Evolutionary conservation across 2,113 vertebrate genomes (phyloP).

Genomic region (Odontophorus gujanensis): DNA sequence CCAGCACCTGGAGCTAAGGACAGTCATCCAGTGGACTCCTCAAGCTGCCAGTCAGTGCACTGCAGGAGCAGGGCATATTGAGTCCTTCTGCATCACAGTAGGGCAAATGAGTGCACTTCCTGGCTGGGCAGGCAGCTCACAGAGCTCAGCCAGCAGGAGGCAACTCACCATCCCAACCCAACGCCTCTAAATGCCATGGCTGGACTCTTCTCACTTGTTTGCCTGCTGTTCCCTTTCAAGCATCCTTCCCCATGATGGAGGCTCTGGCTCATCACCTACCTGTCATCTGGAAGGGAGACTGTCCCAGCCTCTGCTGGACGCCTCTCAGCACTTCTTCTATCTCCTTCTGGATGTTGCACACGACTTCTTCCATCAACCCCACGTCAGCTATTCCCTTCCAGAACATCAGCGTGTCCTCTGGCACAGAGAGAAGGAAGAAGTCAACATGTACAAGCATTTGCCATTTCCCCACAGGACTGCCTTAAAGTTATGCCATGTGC

Average conservation of each 20-base stretch:
- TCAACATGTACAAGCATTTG: not conserved
- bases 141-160: not conserved
- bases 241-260: not conserved
- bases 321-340: constrained; percentile 87
- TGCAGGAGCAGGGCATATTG: not conserved
- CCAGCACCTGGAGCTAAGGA: not conserved
- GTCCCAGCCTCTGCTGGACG: constrained; percentile 85
- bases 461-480: not conserved
- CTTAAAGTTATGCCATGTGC: not conserved
- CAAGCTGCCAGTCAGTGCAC: not conserved
- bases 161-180: not conserved
- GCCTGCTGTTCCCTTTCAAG: not conserved
- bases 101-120: not conserved
- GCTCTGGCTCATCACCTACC: constrained; percentile 77
- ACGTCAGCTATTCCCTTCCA: constrained; percentile 93
- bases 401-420: constrained; percentile 89
- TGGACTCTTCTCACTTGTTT: not conserved
- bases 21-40: not conserved
- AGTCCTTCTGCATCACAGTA: not conserved
- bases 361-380: constrained; percentile 91
- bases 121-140: not conserved
- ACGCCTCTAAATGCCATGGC: not conserved
- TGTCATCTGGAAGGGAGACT: constrained; percentile 85
- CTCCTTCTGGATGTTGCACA: constrained; percentile 92
- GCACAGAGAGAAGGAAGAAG: constrained; percentile 17